Conservation (phyloP, 2,888 invertebrate species). For the Pachliopta kotzebuea region DNA sequence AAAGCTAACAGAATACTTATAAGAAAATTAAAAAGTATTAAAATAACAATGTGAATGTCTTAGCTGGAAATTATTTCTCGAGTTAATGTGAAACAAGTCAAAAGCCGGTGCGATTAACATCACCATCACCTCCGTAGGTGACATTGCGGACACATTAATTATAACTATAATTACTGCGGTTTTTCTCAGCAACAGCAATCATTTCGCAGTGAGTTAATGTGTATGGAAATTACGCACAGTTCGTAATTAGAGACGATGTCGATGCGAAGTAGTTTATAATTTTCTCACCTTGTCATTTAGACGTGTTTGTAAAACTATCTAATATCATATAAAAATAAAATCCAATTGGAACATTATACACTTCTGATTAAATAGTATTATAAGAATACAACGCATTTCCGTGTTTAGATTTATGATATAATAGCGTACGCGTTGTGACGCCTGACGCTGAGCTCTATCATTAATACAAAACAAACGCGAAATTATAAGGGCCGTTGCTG, state of each 20-base stretch:
- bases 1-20: constrained; percentile 4
- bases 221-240: constrained; percentile 71
- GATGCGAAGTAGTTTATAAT: constrained; percentile 58
- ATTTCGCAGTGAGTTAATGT: constrained; percentile 69
- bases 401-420: constrained; percentile 9
- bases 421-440: constrained; percentile 31
- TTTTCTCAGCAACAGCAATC: constrained; percentile 62
- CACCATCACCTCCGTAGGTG: constrained; percentile 42
- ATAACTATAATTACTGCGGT: constrained; percentile 63
- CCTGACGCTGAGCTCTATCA: constrained; percentile 42
- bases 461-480: constrained; percentile 45
- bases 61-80: neutral
- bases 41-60: neutral
- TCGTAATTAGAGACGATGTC: constrained; percentile 67
- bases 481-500: constrained; percentile 50
- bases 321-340: constrained; percentile 19
- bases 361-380: constrained; percentile 7
- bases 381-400: constrained; percentile 20
- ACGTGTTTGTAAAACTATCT: constrained; percentile 35
- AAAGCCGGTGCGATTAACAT: constrained; percentile 36
- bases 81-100: constrained; percentile 7
- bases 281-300: constrained; percentile 52
- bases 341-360: constrained; percentile 29
- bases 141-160: constrained; percentile 66
- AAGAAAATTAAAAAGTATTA: constrained; percentile 7